Evolutionary conservation across 2,113 vertebrate genomes (phyloP), one percentile per base, ranked within the genome.

Genomic region (Gopherus flavomarginatus): DNA sequence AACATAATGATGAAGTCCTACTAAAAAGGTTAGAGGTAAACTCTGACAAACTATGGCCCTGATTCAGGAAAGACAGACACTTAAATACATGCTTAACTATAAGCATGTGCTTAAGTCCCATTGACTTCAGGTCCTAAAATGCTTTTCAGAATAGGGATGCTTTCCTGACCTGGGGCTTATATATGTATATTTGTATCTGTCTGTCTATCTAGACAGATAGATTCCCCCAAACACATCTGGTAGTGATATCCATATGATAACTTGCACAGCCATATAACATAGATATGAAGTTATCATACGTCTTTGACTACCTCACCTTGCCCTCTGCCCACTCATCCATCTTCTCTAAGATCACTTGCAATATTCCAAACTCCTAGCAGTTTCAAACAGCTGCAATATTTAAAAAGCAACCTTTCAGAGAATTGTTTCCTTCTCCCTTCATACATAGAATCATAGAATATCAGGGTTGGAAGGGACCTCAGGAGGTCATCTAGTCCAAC

Each of bases 381-480:
- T 9, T 75, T 92, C 91, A 83, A 57, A 83, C 50, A 90, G 90
- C 94, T 78, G 75, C 72, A 62, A 31, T 26, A 52, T 85, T 77
- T 77, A 93, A 94, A 80, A 44, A 14, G 26, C 42, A 77, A 47
- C 83, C 79, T 38, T 26, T 11, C 75, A 44, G 75, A 77, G 42
- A 47, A 77, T 11, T 75, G 38, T 44, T 75, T 44, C 38, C 13
- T 62, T 62, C 27, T 29, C 57, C 57, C 57, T n/a, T 38, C 35
- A 22, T 19, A 42, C 19, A 75, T 50, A 50, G 49, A 50, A 50
- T 50, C 49, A 50, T 50, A 50, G 49, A 50, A 50, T 50, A 50
- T 50, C 49, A 50, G 12, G 49, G 49, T 50, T 50, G 49, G 49
- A 50, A 50, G 12, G 12, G 49, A 50, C 49, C 49, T 50, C 49